Base-by-base conservation (phyloP, 2,888 invertebrate genomes). In the Biston stratarius region DNA sequence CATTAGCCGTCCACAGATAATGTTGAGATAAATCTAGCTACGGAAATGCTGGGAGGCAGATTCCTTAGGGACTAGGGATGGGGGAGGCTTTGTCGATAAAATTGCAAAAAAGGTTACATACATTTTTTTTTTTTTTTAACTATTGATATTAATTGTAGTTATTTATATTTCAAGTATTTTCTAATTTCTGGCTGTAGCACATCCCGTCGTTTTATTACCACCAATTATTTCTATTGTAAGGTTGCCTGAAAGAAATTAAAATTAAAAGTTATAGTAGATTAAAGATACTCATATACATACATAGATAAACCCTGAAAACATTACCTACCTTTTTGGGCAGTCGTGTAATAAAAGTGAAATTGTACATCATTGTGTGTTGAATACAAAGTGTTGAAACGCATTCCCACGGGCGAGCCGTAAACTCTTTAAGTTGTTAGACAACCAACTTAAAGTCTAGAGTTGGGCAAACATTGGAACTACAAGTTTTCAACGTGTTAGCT, bases 1-100 rank as follows among this genome's bases (percentile, higher is more conserved):
- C 74, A 73, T 74, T 74, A 74, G 57, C 64, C 52, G 61, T 34
- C 15, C 63, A 68, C 45, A 69, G 72, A 64, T 73, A 74, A 73
- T 72, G 74, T 69, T 47, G 68, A 62, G 72, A 73, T 69, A 74
- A 71, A 74, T 73, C 70, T 61, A 69, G 60, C 44, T 40, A 9
- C 60, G 69, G 61, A 64, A 64, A 58, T 12, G 61, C 60, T 58
- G 64, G 12, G 64, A 15, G 53, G 52, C 55, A 36, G 58, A 38
- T 64, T 58, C 64, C 58, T 61, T 40, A 48, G 45, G 34, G 15
- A 38, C 11, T 61, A 71, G 69, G 34, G 68, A 63, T 42, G 71
- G 68, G 64, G 8, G 33, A 6, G 7, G 3, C 1, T 12, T 24
- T 49, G 44, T 63, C 62, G 49, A 57, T 57, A 36, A 36, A 51